Evolutionary conservation across 2,888 invertebrate species (phyloP).

Genomic region (Kryphioiulus occultus): DNA sequence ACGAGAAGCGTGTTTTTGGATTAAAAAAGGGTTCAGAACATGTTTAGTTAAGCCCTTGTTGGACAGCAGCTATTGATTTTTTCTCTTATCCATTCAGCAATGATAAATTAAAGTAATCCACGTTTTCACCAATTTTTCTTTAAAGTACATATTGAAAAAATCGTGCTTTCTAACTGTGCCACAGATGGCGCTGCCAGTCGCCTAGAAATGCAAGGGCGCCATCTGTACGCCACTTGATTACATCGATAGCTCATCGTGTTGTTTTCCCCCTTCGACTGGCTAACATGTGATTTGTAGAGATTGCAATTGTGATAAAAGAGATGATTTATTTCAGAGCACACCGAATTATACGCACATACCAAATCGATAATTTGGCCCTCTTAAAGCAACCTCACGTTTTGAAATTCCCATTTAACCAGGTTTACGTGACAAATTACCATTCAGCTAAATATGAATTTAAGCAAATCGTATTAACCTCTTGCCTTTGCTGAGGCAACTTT

Average conservation of each 20-base stretch:
- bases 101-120: too few relatives aligned
- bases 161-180: background rate
- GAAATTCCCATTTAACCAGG: background rate
- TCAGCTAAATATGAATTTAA: conserved; percentile 33
- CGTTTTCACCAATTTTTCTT: too few relatives aligned
- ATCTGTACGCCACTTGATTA: background rate
- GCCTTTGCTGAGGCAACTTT: background rate
- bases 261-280: background rate
- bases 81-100: too few relatives aligned
- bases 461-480: conserved; percentile 33
- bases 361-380: background rate
- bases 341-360: background rate
- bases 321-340: background rate
- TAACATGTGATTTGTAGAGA: background rate
- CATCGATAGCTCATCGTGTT: background rate
- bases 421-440: conserved; percentile 41
- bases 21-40: background rate
- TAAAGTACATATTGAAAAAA: too few relatives aligned
- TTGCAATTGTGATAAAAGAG: background rate
- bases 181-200: background rate
- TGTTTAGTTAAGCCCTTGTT: background rate
- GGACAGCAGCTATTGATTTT: too few relatives aligned
- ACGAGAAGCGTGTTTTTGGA: background rate
- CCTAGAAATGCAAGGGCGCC: background rate
- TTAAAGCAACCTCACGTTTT: background rate